phyloP scores from a whole-genome alignment of 2,888 invertebrate species.

The Steinernema scapterisci region DNA sequence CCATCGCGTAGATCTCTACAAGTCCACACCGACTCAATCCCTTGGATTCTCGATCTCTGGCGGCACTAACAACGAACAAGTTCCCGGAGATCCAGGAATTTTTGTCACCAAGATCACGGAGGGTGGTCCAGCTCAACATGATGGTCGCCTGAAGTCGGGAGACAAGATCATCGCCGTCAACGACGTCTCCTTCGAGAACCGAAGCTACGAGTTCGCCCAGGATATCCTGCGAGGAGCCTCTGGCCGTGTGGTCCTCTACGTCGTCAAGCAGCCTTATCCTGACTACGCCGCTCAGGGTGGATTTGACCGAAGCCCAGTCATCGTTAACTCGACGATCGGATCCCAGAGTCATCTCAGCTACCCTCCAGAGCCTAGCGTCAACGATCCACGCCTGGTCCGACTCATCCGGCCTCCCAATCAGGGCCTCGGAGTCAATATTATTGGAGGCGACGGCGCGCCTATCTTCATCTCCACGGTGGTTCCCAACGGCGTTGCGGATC shows the following conservation, averaged over 20 bases:
- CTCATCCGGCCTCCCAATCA: conserved; percentile 4
- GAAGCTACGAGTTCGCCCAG: conserved; percentile 28
- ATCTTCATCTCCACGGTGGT: conserved; percentile 26
- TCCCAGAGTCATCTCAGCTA: conserved; percentile 44
- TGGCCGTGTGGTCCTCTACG: not conserved
- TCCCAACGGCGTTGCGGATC: conserved; percentile 74
- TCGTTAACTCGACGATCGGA: conserved; percentile 35
- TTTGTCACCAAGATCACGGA: conserved; percentile 71
- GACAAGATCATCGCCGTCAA: conserved; percentile 86
- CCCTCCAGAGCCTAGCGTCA: not conserved
- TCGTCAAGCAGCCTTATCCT: conserved; percentile 23
- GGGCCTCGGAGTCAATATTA: conserved; percentile 97
- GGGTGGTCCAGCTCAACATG: conserved; percentile 91
- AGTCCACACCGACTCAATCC: not conserved
- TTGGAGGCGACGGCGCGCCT: conserved; percentile 73
- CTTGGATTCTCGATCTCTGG: conserved; percentile 98
- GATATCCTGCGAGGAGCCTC: not conserved
- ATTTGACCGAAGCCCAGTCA: not conserved
- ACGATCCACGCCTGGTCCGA: not conserved
- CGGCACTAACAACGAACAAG: conserved; percentile 95
- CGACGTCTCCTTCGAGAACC: conserved; percentile 24
- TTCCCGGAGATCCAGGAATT: conserved; percentile 85
- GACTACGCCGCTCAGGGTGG: conserved; percentile 20
- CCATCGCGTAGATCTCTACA: conserved; percentile 22
- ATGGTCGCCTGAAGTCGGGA: conserved; percentile 87